Evolutionary conservation across 2,797 vertebrate genomes (phyloP).

Genomic region (Gymnocypris eckloni): DNA sequence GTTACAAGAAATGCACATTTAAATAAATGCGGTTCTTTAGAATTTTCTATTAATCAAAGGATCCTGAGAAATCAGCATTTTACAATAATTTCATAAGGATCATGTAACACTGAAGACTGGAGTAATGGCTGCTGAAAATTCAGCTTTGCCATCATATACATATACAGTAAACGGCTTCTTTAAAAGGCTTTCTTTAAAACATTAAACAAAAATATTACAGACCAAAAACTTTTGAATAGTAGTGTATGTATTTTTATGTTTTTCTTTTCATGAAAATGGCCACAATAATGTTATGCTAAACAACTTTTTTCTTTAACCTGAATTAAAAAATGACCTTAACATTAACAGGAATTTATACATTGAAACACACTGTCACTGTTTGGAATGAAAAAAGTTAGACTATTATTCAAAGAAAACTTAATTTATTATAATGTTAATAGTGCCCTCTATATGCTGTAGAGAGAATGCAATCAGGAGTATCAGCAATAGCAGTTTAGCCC

Average conservation of each 20-base stretch:
- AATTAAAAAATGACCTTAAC: background rate
- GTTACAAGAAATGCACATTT: background rate
- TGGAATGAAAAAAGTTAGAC: background rate
- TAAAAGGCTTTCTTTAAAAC: too few species aligned
- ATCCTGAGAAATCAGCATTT: too few species aligned
- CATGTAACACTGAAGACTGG: background rate
- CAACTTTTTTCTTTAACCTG: background rate
- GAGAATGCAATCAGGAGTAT: background rate
- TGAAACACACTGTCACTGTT: background rate
- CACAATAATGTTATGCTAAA: background rate
- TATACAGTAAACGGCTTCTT: background rate
- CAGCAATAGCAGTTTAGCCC: background rate
- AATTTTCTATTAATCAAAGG: background rate
- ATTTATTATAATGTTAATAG: background rate
- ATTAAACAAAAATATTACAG: background rate
- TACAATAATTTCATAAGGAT: background rate
- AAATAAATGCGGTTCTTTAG: background rate
- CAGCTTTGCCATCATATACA: too few species aligned
- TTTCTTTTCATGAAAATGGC: background rate
- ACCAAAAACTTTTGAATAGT: background rate
- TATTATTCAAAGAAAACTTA: background rate
- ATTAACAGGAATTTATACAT: background rate
- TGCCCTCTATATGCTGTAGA: constrained; percentile 28
- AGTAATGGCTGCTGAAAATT: too few species aligned
- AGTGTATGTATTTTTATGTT: background rate